Conservation (phyloP, 2,888 invertebrate genomes). For the Artemia sinica region DNA sequence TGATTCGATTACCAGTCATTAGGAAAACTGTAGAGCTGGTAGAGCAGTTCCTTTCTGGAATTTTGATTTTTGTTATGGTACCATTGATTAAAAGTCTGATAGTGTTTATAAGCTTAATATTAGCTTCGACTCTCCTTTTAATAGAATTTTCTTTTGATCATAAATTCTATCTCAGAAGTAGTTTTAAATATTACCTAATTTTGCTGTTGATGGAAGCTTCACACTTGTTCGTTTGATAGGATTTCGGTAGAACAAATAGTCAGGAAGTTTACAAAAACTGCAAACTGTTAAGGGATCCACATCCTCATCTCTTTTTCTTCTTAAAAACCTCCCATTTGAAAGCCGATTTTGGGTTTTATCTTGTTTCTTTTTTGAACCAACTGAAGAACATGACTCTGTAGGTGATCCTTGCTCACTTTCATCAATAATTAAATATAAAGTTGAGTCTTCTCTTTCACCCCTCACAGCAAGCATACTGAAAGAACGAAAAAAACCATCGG, state of each 20-base stretch:
- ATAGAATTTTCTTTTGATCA: no score
- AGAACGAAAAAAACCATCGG: background rate
- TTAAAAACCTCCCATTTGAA: background rate
- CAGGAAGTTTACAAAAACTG: conserved; percentile 9
- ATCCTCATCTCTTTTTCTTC: background rate
- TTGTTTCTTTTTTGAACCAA: background rate
- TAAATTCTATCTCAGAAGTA: no score
- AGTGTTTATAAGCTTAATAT: no score
- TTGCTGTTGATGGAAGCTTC: background rate
- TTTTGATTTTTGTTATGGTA: no score
- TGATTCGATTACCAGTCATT: no score
- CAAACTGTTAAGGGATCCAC: conserved; percentile 11
- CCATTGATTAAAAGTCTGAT: no score
- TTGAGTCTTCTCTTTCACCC: background rate
- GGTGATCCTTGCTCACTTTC: background rate
- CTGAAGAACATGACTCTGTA: background rate
- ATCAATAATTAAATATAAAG: background rate
- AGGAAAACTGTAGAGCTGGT: no score
- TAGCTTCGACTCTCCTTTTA: no score
- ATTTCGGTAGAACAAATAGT: conserved; percentile 6
- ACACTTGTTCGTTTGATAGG: background rate
- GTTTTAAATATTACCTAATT: background rate
- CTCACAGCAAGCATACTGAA: conserved; percentile 11
- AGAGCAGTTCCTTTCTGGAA: no score
- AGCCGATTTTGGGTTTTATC: background rate